Conservation (phyloP, 2,888 invertebrate genomes). For the Coelinius sp. region DNA sequence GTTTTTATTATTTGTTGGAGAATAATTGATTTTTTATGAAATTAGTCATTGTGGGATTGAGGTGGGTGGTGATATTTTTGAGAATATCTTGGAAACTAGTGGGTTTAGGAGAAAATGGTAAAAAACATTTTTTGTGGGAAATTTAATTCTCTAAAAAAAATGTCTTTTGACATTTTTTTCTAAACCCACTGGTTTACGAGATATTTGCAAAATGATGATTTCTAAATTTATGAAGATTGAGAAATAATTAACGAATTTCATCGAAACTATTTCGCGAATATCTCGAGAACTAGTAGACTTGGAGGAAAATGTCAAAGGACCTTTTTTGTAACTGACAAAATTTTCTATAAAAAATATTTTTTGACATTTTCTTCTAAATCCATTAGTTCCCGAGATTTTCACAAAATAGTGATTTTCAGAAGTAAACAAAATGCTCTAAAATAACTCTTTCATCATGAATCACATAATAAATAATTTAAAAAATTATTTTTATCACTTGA, state of each 20-base stretch:
- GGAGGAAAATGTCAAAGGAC: neutral
- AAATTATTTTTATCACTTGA: neutral
- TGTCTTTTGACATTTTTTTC: too few species aligned
- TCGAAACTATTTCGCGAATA: neutral
- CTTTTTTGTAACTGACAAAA: too few species aligned
- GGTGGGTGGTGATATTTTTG: too few species aligned
- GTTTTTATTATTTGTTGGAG: neutral
- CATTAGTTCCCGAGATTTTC: neutral
- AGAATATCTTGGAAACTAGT: too few species aligned
- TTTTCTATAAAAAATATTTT: neutral
- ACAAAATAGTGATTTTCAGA: neutral
- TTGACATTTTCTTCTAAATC: neutral
- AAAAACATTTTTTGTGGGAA: too few species aligned
- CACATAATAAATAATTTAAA: neutral
- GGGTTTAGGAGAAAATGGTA: too few species aligned
- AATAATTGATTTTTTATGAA: neutral
- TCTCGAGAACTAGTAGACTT: neutral
- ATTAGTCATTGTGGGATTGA: neutral
- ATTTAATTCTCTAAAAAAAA: too few species aligned
- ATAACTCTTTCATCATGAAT: neutral
- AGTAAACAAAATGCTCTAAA: neutral
- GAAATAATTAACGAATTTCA: too few species aligned
- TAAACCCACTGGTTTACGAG: too few species aligned
- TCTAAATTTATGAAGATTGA: too few species aligned
- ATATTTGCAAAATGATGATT: too few species aligned